Conservation (phyloP, 2,797 vertebrate species). For the Taenioides sp. region DNA sequence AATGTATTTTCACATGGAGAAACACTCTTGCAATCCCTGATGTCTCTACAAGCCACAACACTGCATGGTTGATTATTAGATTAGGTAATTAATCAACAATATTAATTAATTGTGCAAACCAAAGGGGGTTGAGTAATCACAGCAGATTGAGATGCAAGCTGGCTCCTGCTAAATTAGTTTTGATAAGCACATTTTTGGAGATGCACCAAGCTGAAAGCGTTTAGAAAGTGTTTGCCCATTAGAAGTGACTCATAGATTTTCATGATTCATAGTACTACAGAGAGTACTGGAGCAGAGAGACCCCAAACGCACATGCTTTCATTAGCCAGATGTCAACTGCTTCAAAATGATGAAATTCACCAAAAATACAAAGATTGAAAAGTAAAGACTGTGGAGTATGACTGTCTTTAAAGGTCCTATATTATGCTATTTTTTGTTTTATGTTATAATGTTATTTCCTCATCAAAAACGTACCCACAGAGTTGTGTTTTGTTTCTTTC, state of each 20-base stretch:
- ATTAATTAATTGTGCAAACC: conserved; percentile 5
- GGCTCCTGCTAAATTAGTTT: not conserved
- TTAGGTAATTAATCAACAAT: conserved; percentile 10
- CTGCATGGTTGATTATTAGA: not conserved
- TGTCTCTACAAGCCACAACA: not conserved
- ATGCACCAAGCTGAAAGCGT: not conserved
- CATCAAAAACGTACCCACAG: too few species aligned
- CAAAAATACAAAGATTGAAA: conserved; percentile 2
- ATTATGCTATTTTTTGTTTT: too few species aligned
- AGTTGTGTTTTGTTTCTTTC: too few species aligned
- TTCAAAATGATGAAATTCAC: not conserved
- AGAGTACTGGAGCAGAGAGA: not conserved
- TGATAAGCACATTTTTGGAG: conserved; percentile 1
- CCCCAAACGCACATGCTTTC: not conserved
- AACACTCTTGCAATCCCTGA: not conserved
- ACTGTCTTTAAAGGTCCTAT: too few species aligned
- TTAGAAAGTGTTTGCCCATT: conserved; percentile 5
- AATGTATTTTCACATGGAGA: conserved; percentile 7
- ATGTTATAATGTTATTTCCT: too few species aligned
- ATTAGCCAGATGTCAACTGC: not conserved
- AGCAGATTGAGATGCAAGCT: not conserved
- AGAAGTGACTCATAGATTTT: conserved; percentile 2
- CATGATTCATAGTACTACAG: not conserved
- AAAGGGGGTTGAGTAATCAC: conserved; percentile 7
- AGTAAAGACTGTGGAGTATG: not conserved